These are phyloP conservation scores for Xanthia togata DNA, from an alignment of 2,888 invertebrate genomes.

Conservation along the genomic window DNA sequence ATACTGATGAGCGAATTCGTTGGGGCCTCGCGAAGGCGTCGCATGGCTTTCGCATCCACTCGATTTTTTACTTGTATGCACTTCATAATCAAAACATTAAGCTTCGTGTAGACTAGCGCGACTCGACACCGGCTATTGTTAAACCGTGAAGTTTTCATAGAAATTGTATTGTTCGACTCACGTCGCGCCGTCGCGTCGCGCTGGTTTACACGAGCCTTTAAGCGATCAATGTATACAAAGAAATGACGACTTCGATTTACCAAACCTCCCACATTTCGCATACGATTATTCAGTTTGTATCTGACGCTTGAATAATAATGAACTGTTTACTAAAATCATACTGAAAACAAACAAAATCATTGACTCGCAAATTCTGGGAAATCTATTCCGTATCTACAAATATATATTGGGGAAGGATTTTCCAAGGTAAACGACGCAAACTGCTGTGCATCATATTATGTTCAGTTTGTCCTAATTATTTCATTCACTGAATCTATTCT, in stretches of 20 bases:
- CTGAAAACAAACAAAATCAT: slow-evolving; percentile 49
- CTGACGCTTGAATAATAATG: slow-evolving; percentile 38
- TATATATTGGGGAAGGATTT: slow-evolving; percentile 31
- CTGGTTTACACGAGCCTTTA: no score
- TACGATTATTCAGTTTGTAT: slow-evolving; percentile 25
- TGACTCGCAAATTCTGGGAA: slow-evolving; percentile 31
- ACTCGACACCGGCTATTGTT: no score
- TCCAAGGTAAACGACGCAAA: slow-evolving; percentile 47
- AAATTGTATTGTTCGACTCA: no score
- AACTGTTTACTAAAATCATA: slow-evolving; percentile 25
- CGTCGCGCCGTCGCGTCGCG: no score
- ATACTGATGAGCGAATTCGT: slow-evolving; percentile 73
- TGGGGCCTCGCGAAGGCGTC: slow-evolving; percentile 66
- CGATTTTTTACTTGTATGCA: slow-evolving; percentile 51
- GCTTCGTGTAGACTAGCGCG: no score
- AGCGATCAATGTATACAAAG: slow-evolving; percentile 40
- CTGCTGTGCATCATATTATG: slow-evolving; percentile 33
- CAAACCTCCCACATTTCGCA: slow-evolving; percentile 14
- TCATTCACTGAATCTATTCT: slow-evolving; percentile 60
- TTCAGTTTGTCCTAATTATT: slow-evolving; percentile 58
- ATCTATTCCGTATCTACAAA: slow-evolving; percentile 19
- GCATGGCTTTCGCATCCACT: slow-evolving; percentile 56
- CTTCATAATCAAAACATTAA: slow-evolving; percentile 42
- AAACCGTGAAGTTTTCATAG: no score
- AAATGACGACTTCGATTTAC: slow-evolving; percentile 1